Evolutionary conservation across 2,888 invertebrate genomes (phyloP), one percentile per base, ranked within the genome.

Genomic region (Deilephila porcellus): DNA sequence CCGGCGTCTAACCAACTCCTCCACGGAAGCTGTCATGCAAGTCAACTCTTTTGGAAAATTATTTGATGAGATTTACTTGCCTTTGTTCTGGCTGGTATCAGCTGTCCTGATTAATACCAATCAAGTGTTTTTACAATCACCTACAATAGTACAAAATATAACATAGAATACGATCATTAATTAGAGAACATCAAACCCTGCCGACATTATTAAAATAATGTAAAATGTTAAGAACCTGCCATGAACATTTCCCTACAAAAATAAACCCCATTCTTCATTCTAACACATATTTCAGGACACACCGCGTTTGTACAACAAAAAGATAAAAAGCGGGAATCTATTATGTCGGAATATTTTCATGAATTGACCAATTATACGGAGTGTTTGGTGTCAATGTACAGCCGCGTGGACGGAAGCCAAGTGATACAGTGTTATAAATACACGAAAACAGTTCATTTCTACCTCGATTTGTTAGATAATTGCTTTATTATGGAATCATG

Each of bases 301-400:
- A 52, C 45, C 67, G 67, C 52, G 52, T 67, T 52, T 67, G 67
- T 67, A 67, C 45, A 67, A 52, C 67, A 25, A 67, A 29, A 52
- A 52, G 62, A 62, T 19, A 74, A 76, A 78, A 73, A 80, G 70
- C 70, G 71, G 73, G 74, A 79, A 82, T 82, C 74, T 76, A 79
- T 80, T 77, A 80, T 64, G 73, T 72, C 76, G 75, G 70, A 71
- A 77, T 78, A 78, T 64, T 81, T 79, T 76, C 74, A 60, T 67
- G 52, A 67, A 82, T 74, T 75, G 52, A 37, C 53, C 79, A 74
- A 83, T 84, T 77, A 78, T 82, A 83, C 77, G 80, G 77, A 79
- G 71, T 75, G 32, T 79, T 78, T 78, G 77, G 77, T 73, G 77
- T 76, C 78, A 71, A 17, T 45, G 52, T 25, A 67, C 45, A n/a